A percentile compares a stretch with the other conserved stretches of the same genome.
phyloP scores from a whole-genome alignment of 2,113 vertebrate genomes.

The Gymnobelideus leadbeateri region DNA sequence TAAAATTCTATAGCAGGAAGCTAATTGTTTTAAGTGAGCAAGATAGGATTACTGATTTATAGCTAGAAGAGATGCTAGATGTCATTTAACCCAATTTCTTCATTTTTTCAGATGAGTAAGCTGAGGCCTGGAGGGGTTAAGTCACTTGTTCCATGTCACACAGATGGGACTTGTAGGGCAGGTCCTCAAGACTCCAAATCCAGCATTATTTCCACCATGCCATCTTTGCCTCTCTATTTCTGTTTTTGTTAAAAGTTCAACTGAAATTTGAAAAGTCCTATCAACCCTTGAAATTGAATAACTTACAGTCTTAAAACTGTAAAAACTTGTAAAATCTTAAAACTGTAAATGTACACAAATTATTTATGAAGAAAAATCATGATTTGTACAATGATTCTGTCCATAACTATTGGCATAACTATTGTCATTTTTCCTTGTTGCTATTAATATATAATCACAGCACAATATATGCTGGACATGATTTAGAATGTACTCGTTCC shows the following conservation, averaged over 20 bases:
- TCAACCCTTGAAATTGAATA: background rate
- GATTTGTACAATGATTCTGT: background rate
- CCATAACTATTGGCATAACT: background rate
- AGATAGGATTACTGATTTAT: background rate
- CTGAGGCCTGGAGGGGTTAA: background rate
- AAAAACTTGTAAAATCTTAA: background rate
- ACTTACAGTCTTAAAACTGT: background rate
- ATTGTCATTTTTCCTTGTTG: background rate
- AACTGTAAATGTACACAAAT: background rate
- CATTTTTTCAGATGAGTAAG: background rate
- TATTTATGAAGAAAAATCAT: constrained; percentile 45
- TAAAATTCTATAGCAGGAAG: background rate
- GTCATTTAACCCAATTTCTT: background rate
- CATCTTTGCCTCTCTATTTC: background rate
- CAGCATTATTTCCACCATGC: background rate
- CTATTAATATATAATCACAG: background rate
- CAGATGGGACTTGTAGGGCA: background rate
- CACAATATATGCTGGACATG: no score
- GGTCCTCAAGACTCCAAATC: background rate
- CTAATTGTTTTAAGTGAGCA: background rate
- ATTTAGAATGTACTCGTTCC: background rate
- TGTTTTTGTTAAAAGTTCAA: background rate
- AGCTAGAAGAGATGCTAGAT: background rate
- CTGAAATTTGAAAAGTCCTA: background rate
- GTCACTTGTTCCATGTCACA: background rate